These are phyloP conservation scores for Pachymerium ferrugineum DNA, from an alignment of 2,888 invertebrate species.

Conservation along the genomic window DNA sequence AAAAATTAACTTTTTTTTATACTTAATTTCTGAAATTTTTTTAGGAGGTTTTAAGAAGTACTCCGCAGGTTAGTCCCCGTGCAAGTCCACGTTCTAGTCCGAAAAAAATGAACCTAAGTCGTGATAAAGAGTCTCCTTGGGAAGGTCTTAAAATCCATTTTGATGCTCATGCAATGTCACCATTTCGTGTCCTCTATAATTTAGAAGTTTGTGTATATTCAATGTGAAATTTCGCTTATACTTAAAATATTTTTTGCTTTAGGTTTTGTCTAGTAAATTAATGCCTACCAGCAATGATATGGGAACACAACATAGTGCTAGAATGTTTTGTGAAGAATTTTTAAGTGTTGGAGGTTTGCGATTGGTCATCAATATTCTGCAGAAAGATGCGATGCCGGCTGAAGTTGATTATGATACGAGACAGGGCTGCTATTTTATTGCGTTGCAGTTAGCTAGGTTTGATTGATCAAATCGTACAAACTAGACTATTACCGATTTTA, in stretches of 20 bases:
- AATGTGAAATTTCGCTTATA: conserved; percentile 43
- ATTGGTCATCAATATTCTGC: conserved; percentile 48
- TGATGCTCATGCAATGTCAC: conserved; percentile 46
- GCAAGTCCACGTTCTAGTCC: conserved; percentile 45
- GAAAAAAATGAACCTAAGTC: conserved; percentile 40
- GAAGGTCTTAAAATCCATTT: conserved; percentile 46
- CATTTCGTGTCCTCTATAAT: conserved; percentile 51
- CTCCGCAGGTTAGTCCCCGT: conserved; percentile 33
- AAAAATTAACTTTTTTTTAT: not conserved
- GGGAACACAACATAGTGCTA: conserved; percentile 43
- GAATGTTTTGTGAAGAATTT: conserved; percentile 48
- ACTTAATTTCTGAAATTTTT: not conserved
- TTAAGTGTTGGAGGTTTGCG: conserved; percentile 49
- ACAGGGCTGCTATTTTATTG: conserved; percentile 50
- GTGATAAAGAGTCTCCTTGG: conserved; percentile 39
- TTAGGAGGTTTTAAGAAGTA: conserved; percentile 36
- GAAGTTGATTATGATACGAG: conserved; percentile 50
- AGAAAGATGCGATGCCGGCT: conserved; percentile 47
- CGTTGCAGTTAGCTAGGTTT: conserved; percentile 49
- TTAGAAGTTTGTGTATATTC: conserved; percentile 45
- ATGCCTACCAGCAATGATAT: conserved; percentile 48
- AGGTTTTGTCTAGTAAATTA: conserved; percentile 50
- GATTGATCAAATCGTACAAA: too few species aligned
- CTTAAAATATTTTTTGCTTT: conserved; percentile 33
- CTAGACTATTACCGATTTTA: not conserved